Percentiles rank a stretch among this genome's conserved stretches.
Conservation (phyloP, 2,113 vertebrate genomes). For the Megaceryle torquata region DNA sequence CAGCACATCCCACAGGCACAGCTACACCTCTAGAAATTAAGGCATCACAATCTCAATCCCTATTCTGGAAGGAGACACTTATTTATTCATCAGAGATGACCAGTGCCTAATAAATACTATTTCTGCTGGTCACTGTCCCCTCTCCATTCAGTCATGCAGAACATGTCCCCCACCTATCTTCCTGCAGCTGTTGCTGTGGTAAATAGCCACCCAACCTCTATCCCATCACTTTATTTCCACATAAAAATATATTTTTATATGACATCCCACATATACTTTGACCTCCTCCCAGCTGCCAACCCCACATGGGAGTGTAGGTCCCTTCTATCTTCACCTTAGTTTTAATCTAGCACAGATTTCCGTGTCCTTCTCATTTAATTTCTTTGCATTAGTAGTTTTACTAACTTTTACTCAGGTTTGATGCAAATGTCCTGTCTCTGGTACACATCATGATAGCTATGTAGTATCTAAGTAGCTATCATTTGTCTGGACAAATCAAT, state of each 20-base stretch:
- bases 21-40: background rate
- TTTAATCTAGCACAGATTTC: background rate
- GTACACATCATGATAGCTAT: background rate
- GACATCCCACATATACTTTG: background rate
- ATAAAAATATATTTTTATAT: background rate
- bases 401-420: background rate
- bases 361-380: background rate
- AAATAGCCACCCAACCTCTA: background rate
- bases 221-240: background rate
- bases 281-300: background rate
- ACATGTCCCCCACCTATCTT: rapidly evolving
- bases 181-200: background rate
- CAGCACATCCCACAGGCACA: background rate
- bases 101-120: background rate
- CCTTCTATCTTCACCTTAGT: background rate
- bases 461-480: background rate
- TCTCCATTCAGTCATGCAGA: background rate
- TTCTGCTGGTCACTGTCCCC: background rate
- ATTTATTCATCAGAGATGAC: background rate
- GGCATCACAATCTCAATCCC: background rate
- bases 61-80: background rate
- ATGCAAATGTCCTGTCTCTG: too few relatives aligned
- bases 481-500: background rate
- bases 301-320: rapidly evolving
- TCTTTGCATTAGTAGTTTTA: background rate